Base-by-base conservation (phyloP, 1,140 invertebrate species). In the Hylaeus volcanicus region DNA sequence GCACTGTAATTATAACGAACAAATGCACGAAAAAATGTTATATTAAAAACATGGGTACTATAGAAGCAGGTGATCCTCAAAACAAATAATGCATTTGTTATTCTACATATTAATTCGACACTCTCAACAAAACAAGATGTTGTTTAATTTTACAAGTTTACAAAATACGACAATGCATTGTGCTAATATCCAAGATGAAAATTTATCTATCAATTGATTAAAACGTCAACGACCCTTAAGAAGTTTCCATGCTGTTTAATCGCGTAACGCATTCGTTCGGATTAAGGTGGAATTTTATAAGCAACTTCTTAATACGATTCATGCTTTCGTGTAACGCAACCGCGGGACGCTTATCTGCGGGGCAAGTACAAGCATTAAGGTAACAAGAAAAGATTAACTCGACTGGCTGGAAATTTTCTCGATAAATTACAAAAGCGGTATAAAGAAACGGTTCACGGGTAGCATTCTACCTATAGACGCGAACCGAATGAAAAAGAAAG, bases 371-470 rank as follows among this genome's bases (percentile, higher is more conserved):
- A 55, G 51, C 41, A 45, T 66, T 68, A 37, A 39, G 3, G 53
- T 5, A 43, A 56, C n/a, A 45, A 66, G 45, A 58, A 48, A 45
- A 56, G 26, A 43, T 26, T 26, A 5, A 39, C 63, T 66, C 37
- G 63, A 48, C 61, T 71, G 66, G 37, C 53, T 56, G 56, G 75
- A 63, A 78, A 60, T 74, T 79, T 63, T 82, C 60, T 41, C 37
- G 43, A 76, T 56, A 63, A 65, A 58, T 12, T 73, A 56, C 11
- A 55, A 6, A 51, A 37, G 60, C 2, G 66, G n/a, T 11, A 8
- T 15, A 43, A 83, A 51, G 63, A 61, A 82, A 79, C 51, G 55
- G 51, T 84, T 84, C 76, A 58, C 74, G 63, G 78, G 63, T 41
- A 48, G 8, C 8, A 14, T 3, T 68, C 48, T 53, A n/a, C 26